Conservation (phyloP, 2,113 vertebrate species). For the Myiopsitta monachus region DNA sequence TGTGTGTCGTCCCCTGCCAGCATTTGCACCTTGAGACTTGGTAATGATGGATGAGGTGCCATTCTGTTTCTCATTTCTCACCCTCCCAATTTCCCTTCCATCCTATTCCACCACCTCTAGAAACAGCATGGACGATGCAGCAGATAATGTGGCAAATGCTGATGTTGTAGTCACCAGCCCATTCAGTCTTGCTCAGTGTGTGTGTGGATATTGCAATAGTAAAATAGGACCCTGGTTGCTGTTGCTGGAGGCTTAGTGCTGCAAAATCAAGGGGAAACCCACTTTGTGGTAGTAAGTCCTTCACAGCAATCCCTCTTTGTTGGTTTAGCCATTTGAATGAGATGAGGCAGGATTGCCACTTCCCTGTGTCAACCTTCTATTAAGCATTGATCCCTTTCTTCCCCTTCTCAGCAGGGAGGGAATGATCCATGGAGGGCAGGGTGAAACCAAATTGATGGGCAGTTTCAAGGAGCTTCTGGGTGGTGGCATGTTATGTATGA, state of each 20-base stretch:
- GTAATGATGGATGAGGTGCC: not conserved
- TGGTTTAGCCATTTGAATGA: not conserved
- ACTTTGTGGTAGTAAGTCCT: not conserved
- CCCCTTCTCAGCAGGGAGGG: not conserved
- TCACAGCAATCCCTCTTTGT: not conserved
- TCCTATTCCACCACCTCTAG: not conserved
- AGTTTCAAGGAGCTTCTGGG: not conserved
- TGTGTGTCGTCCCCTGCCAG: not conserved
- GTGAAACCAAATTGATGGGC: not conserved
- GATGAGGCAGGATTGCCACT: not conserved
- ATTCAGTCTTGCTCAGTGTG: not conserved
- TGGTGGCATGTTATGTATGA: rapidly evolving
- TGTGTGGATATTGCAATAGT: not conserved
- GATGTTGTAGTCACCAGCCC: not conserved
- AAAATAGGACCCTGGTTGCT: not conserved
- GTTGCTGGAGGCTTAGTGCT: not conserved
- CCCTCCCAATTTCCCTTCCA: not conserved
- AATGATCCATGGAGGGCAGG: not conserved
- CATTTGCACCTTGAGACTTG: not conserved
- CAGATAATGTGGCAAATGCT: not conserved
- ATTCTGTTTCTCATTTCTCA: not conserved
- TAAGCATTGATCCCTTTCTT: not conserved
- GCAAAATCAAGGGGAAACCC: not conserved
- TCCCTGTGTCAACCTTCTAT: not conserved
- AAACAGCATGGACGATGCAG: not conserved